Evolutionary conservation across 2,113 vertebrate species (phyloP).

Genomic region (Labrus mixtus): DNA sequence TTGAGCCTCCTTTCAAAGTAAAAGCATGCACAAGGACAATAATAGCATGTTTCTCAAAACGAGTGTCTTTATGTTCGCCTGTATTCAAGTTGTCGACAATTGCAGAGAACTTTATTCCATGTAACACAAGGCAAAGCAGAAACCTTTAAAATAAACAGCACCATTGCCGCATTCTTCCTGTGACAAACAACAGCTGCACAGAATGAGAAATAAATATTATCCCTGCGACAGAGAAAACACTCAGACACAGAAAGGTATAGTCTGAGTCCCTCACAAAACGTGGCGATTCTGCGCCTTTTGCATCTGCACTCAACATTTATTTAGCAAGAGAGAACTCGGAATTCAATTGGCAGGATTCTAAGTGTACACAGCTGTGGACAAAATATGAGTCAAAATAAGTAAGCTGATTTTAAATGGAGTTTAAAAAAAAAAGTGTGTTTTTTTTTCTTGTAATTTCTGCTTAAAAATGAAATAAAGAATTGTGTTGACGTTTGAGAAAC

Average conservation of each 20-base stretch:
- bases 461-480: slow-evolving; percentile 35
- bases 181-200: slow-evolving; percentile 76
- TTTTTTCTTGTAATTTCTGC: slow-evolving; percentile 11
- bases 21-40: slow-evolving; percentile 22
- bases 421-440: slow-evolving; percentile 46
- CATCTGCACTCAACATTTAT: slow-evolving; percentile 34
- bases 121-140: slow-evolving; percentile 37
- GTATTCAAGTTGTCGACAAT: slow-evolving; percentile 27
- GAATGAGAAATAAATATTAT: slow-evolving; percentile 80
- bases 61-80: slow-evolving; percentile 4
- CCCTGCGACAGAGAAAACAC: slow-evolving; percentile 73
- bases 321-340: slow-evolving; percentile 32
- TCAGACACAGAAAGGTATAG: slow-evolving; percentile 48
- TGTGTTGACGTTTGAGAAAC: slow-evolving; percentile 28
- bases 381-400: slow-evolving; percentile 44
- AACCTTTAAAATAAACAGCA: slow-evolving; percentile 69
- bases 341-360: slow-evolving; percentile 28
- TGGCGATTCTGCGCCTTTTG: slow-evolving; percentile 36
- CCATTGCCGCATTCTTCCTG: slow-evolving; percentile 63
- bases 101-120: slow-evolving; percentile 46
- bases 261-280: slow-evolving; percentile 47
- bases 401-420: slow-evolving; percentile 49
- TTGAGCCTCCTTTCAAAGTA: slow-evolving; percentile 50
- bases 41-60: not conserved
- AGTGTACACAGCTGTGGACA: slow-evolving; percentile 11